Conservation (phyloP, 2,113 vertebrate species). For the Aptenodytes patagonicus region DNA sequence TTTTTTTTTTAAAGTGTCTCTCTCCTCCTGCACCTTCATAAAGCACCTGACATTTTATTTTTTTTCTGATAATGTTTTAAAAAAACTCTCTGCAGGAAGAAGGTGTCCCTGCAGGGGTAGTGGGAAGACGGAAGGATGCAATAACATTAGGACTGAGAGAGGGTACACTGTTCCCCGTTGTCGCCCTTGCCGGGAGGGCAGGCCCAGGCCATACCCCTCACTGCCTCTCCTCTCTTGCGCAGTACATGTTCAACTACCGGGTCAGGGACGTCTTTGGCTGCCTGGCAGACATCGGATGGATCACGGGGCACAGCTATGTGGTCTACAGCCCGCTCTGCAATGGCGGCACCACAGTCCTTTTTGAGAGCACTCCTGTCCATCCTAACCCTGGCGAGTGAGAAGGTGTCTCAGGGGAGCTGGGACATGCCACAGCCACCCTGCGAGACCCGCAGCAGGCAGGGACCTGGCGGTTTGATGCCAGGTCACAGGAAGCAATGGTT, state of each 20-base stretch:
- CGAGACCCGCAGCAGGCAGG: neutral
- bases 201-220: neutral
- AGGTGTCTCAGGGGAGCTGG: neutral
- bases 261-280: conserved; percentile 83
- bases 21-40: neutral
- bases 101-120: neutral
- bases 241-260: conserved; percentile 82
- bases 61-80: neutral
- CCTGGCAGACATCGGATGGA: conserved; percentile 84
- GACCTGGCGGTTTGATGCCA: neutral
- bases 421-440: neutral
- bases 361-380: conserved; percentile 81
- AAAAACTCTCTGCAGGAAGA: neutral
- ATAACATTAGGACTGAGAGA: neutral
- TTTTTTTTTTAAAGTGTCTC: neutral
- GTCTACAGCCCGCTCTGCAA: conserved; percentile 83
- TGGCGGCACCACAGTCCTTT: conserved; percentile 80
- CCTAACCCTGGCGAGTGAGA: conserved; percentile 72
- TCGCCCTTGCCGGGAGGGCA: neutral
- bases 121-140: neutral
- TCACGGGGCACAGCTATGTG: conserved; percentile 81
- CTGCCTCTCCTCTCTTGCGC: neutral
- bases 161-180: neutral
- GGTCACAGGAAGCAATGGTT: neutral
- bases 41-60: neutral